These are phyloP conservation scores for Sycophila sp. DNA, from an alignment of 1,140 invertebrate genomes.

Conservation along the genomic window DNA sequence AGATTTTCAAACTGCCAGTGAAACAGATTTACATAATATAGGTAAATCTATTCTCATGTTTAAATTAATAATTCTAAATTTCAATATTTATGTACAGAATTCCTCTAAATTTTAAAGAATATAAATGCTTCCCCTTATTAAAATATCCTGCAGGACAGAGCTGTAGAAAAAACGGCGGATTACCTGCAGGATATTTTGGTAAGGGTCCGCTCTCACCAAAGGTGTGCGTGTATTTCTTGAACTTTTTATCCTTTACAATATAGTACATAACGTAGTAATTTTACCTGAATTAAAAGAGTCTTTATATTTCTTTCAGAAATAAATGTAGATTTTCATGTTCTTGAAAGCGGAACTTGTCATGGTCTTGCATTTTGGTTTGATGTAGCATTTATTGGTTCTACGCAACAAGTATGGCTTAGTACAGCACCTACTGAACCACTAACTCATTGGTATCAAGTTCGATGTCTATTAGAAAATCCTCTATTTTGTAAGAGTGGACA, in stretches of 20 bases:
- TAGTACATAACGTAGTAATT: too few relatives aligned
- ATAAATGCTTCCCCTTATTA: too few relatives aligned
- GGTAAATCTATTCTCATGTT: too few relatives aligned
- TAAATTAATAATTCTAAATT: too few relatives aligned
- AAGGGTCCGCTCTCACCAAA: too few relatives aligned
- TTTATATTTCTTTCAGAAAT: constrained; percentile 73
- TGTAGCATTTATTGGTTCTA: constrained; percentile 95
- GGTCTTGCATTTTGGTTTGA: constrained; percentile 99
- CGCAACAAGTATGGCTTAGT: constrained; percentile 95
- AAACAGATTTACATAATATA: constrained; percentile 95
- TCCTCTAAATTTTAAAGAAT: too few relatives aligned
- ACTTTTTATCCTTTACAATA: background rate
- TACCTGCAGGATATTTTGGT: too few relatives aligned
- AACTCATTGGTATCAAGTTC: constrained; percentile 99
- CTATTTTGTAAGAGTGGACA: constrained; percentile 96
- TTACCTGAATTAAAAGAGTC: too few relatives aligned
- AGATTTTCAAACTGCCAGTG: constrained; percentile 92
- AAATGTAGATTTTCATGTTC: constrained; percentile 91
- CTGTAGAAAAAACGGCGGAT: too few relatives aligned
- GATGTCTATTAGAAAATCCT: constrained; percentile 93
- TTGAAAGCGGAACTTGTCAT: constrained; percentile 94
- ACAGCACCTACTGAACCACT: constrained; percentile 98
- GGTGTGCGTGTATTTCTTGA: too few relatives aligned
- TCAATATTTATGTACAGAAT: too few relatives aligned
- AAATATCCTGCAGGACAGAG: too few relatives aligned